Conservation (phyloP, 2,888 invertebrate genomes). For the Pristionchus fissidentatus region DNA sequence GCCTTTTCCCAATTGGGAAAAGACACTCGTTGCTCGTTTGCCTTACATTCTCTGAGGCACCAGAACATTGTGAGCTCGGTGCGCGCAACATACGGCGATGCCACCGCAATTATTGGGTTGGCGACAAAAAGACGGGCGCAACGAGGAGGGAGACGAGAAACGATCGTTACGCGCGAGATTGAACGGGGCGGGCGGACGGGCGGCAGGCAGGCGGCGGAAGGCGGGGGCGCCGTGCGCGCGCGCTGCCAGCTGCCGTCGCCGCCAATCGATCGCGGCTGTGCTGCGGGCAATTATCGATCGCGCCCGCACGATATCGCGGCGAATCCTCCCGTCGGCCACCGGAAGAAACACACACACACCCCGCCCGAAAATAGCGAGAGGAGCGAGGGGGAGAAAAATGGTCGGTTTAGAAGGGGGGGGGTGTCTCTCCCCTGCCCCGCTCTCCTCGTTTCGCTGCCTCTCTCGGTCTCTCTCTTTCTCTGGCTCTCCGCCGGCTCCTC, state of each 20-base stretch:
- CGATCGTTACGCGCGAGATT: conserved; percentile 2
- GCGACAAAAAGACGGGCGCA: conserved; percentile 22
- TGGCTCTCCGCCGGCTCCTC: not conserved
- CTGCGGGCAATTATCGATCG: not conserved
- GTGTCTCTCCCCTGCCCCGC: not conserved
- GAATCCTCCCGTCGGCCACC: too few relatives aligned
- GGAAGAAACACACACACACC: conserved; percentile 33
- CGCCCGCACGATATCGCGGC: conserved; percentile 29
- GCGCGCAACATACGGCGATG: too few relatives aligned
- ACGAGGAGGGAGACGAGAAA: too few relatives aligned
- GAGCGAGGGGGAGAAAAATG: conserved; percentile 35
- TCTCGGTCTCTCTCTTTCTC: conserved; percentile 14
- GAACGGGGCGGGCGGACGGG: not conserved
- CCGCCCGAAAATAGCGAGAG: conserved; percentile 37
- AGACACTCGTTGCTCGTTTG: too few relatives aligned
- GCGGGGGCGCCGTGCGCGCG: not conserved
- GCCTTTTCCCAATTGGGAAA: too few relatives aligned
- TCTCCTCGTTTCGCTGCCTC: conserved; percentile 6
- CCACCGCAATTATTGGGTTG: not conserved
- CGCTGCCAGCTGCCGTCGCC: too few relatives aligned
- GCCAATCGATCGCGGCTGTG: not conserved
- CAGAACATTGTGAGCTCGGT: too few relatives aligned
- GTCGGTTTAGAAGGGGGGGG: not conserved
- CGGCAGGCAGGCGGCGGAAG: not conserved
- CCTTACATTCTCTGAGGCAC: too few relatives aligned